Conservation (phyloP, 2,797 vertebrate species). For the Kryptopterus vitreolus region DNA sequence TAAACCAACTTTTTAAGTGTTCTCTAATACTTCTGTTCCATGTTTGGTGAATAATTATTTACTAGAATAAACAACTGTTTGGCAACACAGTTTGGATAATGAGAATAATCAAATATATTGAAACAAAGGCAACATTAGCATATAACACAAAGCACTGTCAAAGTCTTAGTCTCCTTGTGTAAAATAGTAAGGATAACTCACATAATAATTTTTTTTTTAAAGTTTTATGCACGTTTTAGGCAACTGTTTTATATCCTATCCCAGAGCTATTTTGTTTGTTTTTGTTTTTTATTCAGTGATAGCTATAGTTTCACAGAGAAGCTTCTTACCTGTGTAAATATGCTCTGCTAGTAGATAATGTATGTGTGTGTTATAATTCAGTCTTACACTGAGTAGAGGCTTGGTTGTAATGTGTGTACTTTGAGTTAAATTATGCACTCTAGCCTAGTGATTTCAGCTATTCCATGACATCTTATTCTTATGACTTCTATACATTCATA, state of each 20-base stretch:
- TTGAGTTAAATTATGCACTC: neutral
- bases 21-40: neutral
- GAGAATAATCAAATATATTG: neutral
- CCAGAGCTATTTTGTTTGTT: too few species aligned
- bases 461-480: too few species aligned
- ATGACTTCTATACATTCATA: too few species aligned
- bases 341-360: neutral
- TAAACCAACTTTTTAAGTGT: too few species aligned
- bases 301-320: neutral
- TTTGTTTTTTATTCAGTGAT: too few species aligned
- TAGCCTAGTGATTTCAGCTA: neutral
- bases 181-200: too few species aligned
- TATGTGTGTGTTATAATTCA: neutral
- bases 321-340: neutral
- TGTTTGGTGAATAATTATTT: neutral
- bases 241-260: too few species aligned
- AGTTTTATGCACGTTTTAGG: too few species aligned
- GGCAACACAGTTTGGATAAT: neutral
- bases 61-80: neutral
- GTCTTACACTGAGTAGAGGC: neutral
- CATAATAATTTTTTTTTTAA: too few species aligned
- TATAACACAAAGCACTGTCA: neutral
- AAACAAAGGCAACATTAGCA: neutral
- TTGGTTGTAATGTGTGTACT: neutral
- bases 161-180: neutral